Evolutionary conservation across 1,140 invertebrate genomes (phyloP).

Genomic region (Neodiprion pinetum): DNA sequence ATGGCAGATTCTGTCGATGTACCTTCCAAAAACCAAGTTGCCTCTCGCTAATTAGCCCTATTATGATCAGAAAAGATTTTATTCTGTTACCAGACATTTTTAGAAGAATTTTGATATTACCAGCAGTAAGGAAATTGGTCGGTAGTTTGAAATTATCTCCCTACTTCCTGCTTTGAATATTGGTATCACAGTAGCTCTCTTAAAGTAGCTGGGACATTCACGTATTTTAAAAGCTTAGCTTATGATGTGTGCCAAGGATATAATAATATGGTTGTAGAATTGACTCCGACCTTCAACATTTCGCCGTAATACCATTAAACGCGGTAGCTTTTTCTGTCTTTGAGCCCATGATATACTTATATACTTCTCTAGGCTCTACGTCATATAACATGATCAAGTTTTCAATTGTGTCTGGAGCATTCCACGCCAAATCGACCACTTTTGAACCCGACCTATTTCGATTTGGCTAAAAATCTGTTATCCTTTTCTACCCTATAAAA

Average conservation of each 20-base stretch:
- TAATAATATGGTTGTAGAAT: neutral
- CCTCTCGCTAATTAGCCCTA: neutral
- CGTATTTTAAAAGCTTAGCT: neutral
- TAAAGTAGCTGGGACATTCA: neutral
- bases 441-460: too few species aligned
- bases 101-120: neutral
- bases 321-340: neutral
- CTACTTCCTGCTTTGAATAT: neutral
- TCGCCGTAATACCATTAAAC: neutral
- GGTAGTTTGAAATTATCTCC: neutral
- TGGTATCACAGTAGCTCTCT: neutral
- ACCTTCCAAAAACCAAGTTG: neutral
- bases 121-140: neutral
- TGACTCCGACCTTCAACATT: neutral
- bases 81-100: neutral
- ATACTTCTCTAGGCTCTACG: neutral
- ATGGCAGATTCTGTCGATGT: neutral
- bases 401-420: neutral
- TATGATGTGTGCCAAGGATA: neutral
- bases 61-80: neutral
- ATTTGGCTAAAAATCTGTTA: too few species aligned
- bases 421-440: too few species aligned
- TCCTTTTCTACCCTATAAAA: too few species aligned
- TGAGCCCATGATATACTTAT: neutral
- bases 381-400: neutral